Base-by-base conservation (phyloP, 92 coral and sea anemone species). In the Diadumene lineata region DNA sequence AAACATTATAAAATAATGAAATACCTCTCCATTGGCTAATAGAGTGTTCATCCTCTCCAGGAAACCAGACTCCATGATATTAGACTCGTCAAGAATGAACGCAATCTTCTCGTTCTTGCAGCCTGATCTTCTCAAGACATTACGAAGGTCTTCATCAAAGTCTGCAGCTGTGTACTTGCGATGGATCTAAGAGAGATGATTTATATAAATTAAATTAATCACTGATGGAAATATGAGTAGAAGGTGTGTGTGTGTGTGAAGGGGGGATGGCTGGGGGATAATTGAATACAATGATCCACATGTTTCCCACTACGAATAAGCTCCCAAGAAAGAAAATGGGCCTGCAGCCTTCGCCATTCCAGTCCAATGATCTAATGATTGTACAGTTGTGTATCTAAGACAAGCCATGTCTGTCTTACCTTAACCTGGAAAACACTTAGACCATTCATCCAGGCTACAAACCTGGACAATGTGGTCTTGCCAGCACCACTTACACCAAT, bases 381-480 rank as follows among this genome's bases (percentile, higher is more conserved):
- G n/a, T n/a, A n/a, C n/a, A n/a, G n/a, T n/a, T n/a, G n/a, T n/a
- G n/a, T n/a, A n/a, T n/a, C n/a, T 38, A 38, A 38, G 48, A 4
- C 48, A 53, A 53, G n/a, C n/a, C n/a, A n/a, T n/a, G n/a, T 15
- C 3, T 53, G n/a, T 48, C 91, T 28, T 21, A 96, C 99, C 99
- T 96, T 96, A 75, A 96, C 97, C 68, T 96, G 99, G 87, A 96
- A 96, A 56, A 96, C 93, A 60, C 93, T 92, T 18, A 96, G 81
- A 1, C 99, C 99, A 79, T 96, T 96, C 99, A 96, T 96, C 99
- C 99, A 96, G 2, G 99, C 99, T 9, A 96, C 99, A 84, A 96
- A 96, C 70, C 99, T 88, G 1, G 99, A 96, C 71, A 96, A 60
- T 0, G 99, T 96, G 63, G 99, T 96, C 75, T 96, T 96, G 33